These are phyloP conservation scores for Raja brachyura DNA, from an alignment of 2,113 vertebrate species.

Conservation along the genomic window DNA sequence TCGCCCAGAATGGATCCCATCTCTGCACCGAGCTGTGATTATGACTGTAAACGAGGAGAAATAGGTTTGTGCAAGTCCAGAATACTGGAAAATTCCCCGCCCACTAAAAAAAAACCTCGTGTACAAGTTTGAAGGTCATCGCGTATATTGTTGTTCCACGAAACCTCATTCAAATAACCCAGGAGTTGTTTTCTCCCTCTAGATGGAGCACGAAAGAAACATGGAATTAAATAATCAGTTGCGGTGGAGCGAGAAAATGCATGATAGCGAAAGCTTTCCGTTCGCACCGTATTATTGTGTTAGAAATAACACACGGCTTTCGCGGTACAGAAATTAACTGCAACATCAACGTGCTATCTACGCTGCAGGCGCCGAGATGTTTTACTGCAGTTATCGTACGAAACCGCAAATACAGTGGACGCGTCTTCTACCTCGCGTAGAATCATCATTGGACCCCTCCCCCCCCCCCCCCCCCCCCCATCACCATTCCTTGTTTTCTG, in stretches of 20 bases:
- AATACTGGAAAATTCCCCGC: conserved; percentile 1
- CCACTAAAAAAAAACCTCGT: not conserved
- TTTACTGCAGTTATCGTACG: not conserved
- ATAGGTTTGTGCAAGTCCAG: not conserved
- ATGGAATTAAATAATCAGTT: not conserved
- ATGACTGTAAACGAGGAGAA: conserved; percentile 1
- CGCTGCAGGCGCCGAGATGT: not conserved
- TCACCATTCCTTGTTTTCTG: not conserved
- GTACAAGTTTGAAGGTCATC: conserved; percentile 21
- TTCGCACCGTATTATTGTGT: not conserved
- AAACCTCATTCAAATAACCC: not conserved
- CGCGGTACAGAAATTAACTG: conserved; percentile 6
- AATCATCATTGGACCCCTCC: not conserved
- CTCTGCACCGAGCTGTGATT: not conserved
- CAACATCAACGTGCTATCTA: conserved; percentile 2
- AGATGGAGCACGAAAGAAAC: not conserved
- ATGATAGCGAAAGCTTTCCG: not conserved
- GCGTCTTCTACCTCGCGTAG: not conserved
- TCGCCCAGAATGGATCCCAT: conserved; percentile 1
- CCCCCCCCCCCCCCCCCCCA: too few relatives aligned
- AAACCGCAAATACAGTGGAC: not conserved
- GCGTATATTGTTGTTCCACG: not conserved
- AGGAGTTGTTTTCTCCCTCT: not conserved
- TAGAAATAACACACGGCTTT: not conserved
- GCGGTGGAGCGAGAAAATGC: not conserved